These are phyloP conservation scores for Arremon brunneinucha DNA, from an alignment of 2,797 vertebrate species.

Conservation along the genomic window DNA sequence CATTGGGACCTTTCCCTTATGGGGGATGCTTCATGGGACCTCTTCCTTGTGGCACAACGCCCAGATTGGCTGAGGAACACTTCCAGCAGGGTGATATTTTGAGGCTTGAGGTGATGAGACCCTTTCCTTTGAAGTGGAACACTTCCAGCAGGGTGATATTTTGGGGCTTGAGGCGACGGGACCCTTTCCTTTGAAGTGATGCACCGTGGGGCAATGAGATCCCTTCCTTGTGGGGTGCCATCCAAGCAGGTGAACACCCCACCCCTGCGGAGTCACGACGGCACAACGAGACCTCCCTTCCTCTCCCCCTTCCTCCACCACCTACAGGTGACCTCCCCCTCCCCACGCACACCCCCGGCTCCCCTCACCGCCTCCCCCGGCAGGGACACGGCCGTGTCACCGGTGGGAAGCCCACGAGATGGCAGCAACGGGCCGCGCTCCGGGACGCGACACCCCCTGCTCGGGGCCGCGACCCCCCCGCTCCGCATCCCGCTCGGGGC, in stretches of 20 bases:
- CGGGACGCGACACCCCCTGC: not conserved
- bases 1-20: not conserved
- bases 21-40: not conserved
- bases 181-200: not conserved
- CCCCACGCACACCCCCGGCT: not conserved
- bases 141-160: not conserved
- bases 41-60: not conserved
- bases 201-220: accelerated
- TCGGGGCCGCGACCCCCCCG: not conserved
- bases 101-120: too few species aligned
- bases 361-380: not conserved
- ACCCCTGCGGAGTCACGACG: too few species aligned
- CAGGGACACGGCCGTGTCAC: not conserved
- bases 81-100: too few species aligned
- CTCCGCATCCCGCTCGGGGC: not conserved
- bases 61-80: not conserved
- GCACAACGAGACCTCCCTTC: not conserved
- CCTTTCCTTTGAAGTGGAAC: not conserved
- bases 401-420: not conserved
- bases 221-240: not conserved
- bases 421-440: constrained; percentile 30
- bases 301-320: not conserved
- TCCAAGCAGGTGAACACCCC: not conserved
- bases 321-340: not conserved
- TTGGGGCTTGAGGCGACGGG: not conserved